Percentiles rank a stretch among this genome's conserved stretches.
These are phyloP conservation scores for Ginglymostoma cirratum DNA, from an alignment of 2,113 vertebrate species.

Conservation along the genomic window DNA sequence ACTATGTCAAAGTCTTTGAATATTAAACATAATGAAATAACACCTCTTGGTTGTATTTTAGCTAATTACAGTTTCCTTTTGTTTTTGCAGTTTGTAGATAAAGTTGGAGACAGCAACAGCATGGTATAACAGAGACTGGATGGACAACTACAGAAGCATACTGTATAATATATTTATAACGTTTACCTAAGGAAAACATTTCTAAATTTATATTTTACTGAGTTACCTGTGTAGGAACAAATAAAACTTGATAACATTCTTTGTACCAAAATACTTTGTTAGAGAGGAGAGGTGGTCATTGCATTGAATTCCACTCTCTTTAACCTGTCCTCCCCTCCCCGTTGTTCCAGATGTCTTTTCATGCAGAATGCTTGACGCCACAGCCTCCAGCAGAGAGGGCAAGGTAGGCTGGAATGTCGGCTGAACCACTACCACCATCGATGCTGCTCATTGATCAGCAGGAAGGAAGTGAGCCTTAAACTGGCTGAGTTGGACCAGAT, in stretches of 20 bases:
- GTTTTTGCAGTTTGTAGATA: conserved; percentile 80
- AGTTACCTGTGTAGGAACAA: conserved; percentile 44
- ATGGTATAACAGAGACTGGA: conserved; percentile 81
- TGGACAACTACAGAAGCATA: conserved; percentile 60
- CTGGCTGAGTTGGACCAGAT: background rate
- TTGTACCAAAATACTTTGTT: conserved; percentile 48
- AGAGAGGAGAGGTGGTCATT: background rate
- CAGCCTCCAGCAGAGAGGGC: conserved; percentile 9
- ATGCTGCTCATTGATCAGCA: background rate
- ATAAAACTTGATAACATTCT: conserved; percentile 60
- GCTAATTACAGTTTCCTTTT: conserved; percentile 40
- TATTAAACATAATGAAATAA: background rate
- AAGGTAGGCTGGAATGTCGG: background rate
- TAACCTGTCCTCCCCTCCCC: background rate
- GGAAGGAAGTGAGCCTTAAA: background rate
- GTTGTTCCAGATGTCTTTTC: background rate
- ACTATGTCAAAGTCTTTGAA: background rate
- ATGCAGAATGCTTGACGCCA: background rate
- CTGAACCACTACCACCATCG: background rate
- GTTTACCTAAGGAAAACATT: conserved; percentile 62
- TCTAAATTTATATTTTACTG: conserved; percentile 59
- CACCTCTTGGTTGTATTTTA: background rate
- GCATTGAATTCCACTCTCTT: conserved; percentile 2
- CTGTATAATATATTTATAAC: conserved; percentile 64
- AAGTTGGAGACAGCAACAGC: conserved; percentile 88